Percentiles rank a stretch among this genome's conserved stretches.
Evolutionary conservation across 2,113 vertebrate species (phyloP).

Genomic region (Ovis canadensis): DNA sequence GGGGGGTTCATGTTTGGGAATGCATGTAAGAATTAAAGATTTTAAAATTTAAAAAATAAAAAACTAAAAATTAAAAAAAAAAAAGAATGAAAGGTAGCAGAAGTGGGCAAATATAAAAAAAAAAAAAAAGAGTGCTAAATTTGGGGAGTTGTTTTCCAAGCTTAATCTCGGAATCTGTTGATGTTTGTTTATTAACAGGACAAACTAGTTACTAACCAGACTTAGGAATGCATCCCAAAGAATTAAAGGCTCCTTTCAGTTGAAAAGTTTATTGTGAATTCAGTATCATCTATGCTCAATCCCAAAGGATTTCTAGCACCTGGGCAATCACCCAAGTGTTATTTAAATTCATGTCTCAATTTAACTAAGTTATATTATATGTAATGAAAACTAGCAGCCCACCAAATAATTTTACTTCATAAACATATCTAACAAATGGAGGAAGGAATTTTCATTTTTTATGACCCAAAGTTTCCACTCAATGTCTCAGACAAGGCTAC

Average conservation of each 20-base stretch:
- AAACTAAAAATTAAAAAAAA: no score
- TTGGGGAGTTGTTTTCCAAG: conserved; percentile 41
- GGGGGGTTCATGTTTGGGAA: no score
- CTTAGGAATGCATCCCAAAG: not conserved
- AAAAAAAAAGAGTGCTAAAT: conserved; percentile 53
- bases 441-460: conserved; percentile 67
- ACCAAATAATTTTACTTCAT: conserved; percentile 69
- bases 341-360: conserved; percentile 63
- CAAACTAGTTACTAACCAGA: conserved; percentile 42
- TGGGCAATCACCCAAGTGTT: conserved; percentile 66
- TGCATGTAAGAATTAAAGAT: no score
- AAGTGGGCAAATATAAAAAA: no score
- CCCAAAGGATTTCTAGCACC: conserved; percentile 49
- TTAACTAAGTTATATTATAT: conserved; percentile 55
- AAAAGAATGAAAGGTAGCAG: no score
- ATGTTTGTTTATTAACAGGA: conserved; percentile 59
- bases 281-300: conserved; percentile 49
- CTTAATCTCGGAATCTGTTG: conserved; percentile 47
- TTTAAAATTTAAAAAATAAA: no score
- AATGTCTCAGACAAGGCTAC: conserved; percentile 58
- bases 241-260: conserved; percentile 43
- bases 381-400: conserved; percentile 65
- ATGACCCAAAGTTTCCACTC: conserved; percentile 73
- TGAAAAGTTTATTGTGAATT: conserved; percentile 62
- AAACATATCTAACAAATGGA: conserved; percentile 73